Conservation (phyloP, 2,113 vertebrate genomes). For the Cyprinus carpio region DNA sequence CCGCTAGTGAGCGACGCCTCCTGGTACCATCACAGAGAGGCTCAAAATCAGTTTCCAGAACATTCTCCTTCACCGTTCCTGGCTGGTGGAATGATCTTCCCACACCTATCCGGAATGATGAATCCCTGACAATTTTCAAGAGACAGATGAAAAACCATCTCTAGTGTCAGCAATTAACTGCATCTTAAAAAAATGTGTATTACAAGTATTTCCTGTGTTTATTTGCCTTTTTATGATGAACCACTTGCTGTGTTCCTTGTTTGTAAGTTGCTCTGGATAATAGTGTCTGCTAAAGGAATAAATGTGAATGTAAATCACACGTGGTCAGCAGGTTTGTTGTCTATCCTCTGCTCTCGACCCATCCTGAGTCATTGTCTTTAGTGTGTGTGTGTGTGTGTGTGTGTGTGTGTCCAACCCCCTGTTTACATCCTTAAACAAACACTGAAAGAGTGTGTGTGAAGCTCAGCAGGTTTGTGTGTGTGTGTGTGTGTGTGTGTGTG, state of each 20-base stretch:
- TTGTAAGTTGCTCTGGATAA: constrained; percentile 1
- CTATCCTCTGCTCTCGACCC: neutral
- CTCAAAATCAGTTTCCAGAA: too few relatives aligned
- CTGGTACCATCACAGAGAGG: too few relatives aligned
- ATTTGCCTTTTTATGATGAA: neutral
- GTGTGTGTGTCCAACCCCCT: neutral
- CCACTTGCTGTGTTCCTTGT: neutral
- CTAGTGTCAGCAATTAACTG: neutral
- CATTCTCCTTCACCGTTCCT: too few relatives aligned
- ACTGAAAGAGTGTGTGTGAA: neutral
- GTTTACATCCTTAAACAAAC: constrained; percentile 40
- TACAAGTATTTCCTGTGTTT: neutral
- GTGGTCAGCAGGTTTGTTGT: neutral
- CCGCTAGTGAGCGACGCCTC: too few relatives aligned
- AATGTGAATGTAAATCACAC: neutral
- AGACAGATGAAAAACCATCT: neutral
- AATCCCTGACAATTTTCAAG: neutral
- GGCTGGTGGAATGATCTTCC: accelerated
- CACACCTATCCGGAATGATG: neutral
- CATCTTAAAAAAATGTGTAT: neutral
- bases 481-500: too few relatives aligned
- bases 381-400: neutral
- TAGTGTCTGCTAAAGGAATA: constrained; percentile 36
- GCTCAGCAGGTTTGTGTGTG: neutral
- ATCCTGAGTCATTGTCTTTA: too few relatives aligned